phyloP scores from a whole-genome alignment of 2,113 vertebrate species.

The Bostrychus sinensis region DNA sequence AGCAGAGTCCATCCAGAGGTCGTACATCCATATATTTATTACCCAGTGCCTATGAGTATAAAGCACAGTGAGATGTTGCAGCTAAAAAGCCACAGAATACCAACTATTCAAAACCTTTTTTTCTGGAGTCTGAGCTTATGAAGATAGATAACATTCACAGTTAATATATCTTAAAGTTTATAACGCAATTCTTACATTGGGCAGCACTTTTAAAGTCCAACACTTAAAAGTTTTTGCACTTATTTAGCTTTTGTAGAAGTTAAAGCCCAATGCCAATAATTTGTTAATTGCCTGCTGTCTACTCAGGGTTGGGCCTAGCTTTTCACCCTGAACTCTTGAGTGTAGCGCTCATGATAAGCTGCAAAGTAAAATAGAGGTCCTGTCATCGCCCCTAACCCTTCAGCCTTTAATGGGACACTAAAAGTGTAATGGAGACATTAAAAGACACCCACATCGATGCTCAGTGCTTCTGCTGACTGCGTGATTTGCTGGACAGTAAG shows the following conservation, averaged over 20 bases:
- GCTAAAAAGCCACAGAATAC: no score
- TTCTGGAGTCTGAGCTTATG: no score
- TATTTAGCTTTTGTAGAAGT: background rate
- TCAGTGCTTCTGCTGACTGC: slow-evolving; percentile 3
- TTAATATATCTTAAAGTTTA: no score
- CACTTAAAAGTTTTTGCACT: background rate
- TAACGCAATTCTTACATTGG: no score
- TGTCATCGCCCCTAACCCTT: slow-evolving; percentile 11
- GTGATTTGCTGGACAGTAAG: slow-evolving; percentile 2
- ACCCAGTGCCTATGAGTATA: background rate
- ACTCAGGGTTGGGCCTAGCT: background rate
- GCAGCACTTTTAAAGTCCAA: background rate
- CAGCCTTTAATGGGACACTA: slow-evolving; percentile 21
- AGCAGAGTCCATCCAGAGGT: background rate
- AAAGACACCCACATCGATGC: background rate
- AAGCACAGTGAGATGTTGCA: background rate
- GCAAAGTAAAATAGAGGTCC: background rate
- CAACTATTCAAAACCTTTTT: no score
- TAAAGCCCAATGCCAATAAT: background rate
- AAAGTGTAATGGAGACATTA: slow-evolving; percentile 32
- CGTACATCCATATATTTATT: background rate
- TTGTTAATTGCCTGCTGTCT: background rate
- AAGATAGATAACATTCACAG: no score
- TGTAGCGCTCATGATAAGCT: slow-evolving; percentile 1
- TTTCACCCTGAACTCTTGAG: slow-evolving; percentile 1